These are phyloP conservation scores for Diplosoma virens DNA, from an alignment of 23 tunicate genomes.

Conservation along the genomic window DNA sequence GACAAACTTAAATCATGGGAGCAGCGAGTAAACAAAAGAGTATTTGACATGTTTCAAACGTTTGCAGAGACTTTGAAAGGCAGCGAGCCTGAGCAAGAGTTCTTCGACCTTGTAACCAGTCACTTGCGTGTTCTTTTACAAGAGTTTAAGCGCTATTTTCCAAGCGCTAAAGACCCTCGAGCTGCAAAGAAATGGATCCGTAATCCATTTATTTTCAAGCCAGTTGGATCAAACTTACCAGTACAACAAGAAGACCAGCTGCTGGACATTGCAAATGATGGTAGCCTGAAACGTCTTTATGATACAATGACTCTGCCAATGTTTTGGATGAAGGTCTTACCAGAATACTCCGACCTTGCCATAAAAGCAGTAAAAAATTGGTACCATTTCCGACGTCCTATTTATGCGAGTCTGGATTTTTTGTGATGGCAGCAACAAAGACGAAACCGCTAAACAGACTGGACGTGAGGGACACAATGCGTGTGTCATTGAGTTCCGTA, in stretches of 20 bases:
- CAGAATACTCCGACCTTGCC: conserved; percentile 53
- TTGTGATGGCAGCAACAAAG: conserved; percentile 58
- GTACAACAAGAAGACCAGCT: conserved; percentile 51
- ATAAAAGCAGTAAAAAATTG: conserved; percentile 40
- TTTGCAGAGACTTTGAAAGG: too few species aligned
- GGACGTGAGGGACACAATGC: conserved; percentile 37
- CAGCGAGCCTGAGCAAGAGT: conserved; percentile 27
- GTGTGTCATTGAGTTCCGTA: conserved; percentile 29
- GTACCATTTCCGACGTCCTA: conserved; percentile 62
- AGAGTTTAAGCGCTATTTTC: conserved; percentile 29
- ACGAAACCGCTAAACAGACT: conserved; percentile 38
- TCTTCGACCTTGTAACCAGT: conserved; percentile 24
- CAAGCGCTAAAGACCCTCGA: conserved; percentile 46
- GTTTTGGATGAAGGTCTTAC: conserved; percentile 47
- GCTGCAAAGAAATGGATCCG: conserved; percentile 46
- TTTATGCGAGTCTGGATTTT: conserved; percentile 52
- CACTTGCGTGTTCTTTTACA: conserved; percentile 31
- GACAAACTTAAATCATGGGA: conserved; percentile 50
- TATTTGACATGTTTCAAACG: conserved; percentile 54
- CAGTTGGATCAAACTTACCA: conserved; percentile 35
- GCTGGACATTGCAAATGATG: conserved; percentile 52
- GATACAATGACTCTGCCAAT: conserved; percentile 42
- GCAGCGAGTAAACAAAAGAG: conserved; percentile 19
- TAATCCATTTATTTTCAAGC: conserved; percentile 36
- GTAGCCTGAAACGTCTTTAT: conserved; percentile 35